Evolutionary conservation across 2,113 vertebrate genomes (phyloP).

Genomic region (Eretmodus cyanostictus): DNA sequence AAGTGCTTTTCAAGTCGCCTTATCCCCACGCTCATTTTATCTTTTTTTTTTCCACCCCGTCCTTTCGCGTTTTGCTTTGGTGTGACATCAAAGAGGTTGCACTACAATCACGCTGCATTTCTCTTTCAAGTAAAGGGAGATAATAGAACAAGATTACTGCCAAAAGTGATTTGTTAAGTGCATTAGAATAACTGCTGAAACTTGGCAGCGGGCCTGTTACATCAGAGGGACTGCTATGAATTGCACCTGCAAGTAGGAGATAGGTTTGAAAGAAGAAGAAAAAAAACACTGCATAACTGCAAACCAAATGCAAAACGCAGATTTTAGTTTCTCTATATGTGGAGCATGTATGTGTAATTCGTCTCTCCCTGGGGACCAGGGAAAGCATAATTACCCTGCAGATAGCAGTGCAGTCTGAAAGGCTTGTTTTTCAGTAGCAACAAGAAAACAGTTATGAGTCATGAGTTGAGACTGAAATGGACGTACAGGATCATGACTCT

Average conservation of each 20-base stretch:
- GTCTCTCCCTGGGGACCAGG: neutral
- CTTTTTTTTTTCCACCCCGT: neutral
- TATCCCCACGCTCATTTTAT: conserved; percentile 28
- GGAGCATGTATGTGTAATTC: neutral
- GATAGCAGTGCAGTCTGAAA: neutral
- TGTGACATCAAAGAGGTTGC: conserved; percentile 43
- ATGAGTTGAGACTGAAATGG: neutral
- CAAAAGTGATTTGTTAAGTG: conserved; percentile 24
- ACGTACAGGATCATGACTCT: neutral
- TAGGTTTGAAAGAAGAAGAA: neutral
- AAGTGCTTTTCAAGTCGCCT: conserved; percentile 37
- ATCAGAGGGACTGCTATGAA: neutral
- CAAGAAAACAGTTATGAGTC: neutral
- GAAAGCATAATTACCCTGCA: neutral
- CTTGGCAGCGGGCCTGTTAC: neutral
- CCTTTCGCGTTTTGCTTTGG: conserved; percentile 21
- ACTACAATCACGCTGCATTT: conserved; percentile 13
- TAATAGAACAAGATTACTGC: conserved; percentile 33
- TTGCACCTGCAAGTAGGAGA: neutral
- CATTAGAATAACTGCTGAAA: neutral
- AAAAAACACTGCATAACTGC: neutral
- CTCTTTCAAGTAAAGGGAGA: conserved; percentile 29
- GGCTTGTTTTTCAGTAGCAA: neutral
- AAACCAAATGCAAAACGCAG: neutral
- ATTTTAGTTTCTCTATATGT: neutral